Evolutionary conservation across 2,797 vertebrate genomes (phyloP), one percentile per base, ranked within the genome.

Genomic region (Pogonophryne albipinna): DNA sequence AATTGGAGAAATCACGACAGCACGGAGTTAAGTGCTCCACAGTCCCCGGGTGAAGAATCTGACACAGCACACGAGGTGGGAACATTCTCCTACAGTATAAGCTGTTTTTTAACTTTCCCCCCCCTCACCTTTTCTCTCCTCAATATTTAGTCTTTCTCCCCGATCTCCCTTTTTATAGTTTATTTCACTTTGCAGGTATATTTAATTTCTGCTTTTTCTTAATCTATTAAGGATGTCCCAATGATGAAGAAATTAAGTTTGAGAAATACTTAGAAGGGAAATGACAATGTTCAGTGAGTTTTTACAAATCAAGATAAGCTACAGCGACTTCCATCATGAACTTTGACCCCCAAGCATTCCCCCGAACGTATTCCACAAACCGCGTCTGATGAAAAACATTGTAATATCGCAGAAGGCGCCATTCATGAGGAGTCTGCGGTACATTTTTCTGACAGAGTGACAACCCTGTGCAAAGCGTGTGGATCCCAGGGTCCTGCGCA

Each of bases 1-100:
- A 94, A 95, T 95, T 95, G 94, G 94, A 92, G 92, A 89, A 95
- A 93, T 95, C 90, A 93, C 91, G 91, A 94, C 93, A 93, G 91
- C 80, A 86, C 89, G 45, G 90, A 94, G 94, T 94, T 94, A 95
- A 95, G 93, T 94, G 94, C 91, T 94, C 85, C 86, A 85, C 86
- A 81, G 87, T 93, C 90, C 91, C 90, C 60, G 90, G 93, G 90
- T 94, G 91, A 94, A 89, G 92, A 93, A 92, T 94, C 83, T 89
- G 92, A 92, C 78, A 86, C 85, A 61, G 76, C 83, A 71, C 74
- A 67, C 78, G 89, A 92, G 88, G 83, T 84, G 77, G 88, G 80
- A 87, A 88, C 78, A 83, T 83, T 89, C 87, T 78, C 71, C 82
- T 74, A n/a, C n/a, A n/a, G n/a, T n/a, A 71, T 81, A 67, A 84